Base-by-base conservation (phyloP, 1,140 invertebrate species). In the Bathynomus jamesi region DNA sequence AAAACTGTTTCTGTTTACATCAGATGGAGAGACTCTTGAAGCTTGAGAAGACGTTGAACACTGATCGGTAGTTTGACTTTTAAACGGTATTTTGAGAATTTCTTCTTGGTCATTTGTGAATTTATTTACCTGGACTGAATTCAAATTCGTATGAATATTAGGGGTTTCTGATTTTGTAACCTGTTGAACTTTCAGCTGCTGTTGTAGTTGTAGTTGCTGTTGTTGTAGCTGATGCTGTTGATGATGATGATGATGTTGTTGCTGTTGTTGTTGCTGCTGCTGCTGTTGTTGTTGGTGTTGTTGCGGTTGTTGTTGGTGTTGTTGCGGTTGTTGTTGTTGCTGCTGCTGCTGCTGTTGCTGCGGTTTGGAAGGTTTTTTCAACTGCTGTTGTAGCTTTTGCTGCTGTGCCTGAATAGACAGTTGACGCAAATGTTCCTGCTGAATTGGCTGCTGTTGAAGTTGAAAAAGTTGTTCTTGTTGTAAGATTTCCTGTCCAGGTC, bases 381-480 rank as follows among this genome's bases (percentile, higher is more conserved):
- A 67, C 5, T 71, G 71, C 53, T 66, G 70, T 53, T 70, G 69
- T 31, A 32, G 62, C 31, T 67, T 67, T 76, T 76, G 70, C 21
- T 77, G 81, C 71, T 81, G 83, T 8, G 81, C 78, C 65, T 82
- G 82, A 31, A 83, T 81, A 63, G 85, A 81, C 69, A 85, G 71
- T 81, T 83, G 80, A 79, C 83, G 63, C 79, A 73, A 80, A 78
- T 78, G 81, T 76, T 81, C 84, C 78, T 83, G 65, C 25, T 67
- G 67, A 24, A 31, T 63, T 70, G 76, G 61, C 21, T 78, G 31
- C 69, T 76, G 71, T n/a, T 73, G 69, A 4, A 75, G 67, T 27
- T 65, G 29, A 4, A 74, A 67, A 0, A 28, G 65, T 21, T 76
- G 62, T 25, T 32, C 77, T 70, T 68, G 78, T 72, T 27, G 77